Conservation (phyloP, 1,140 invertebrate species). For the Sesamia nonagrioides region DNA sequence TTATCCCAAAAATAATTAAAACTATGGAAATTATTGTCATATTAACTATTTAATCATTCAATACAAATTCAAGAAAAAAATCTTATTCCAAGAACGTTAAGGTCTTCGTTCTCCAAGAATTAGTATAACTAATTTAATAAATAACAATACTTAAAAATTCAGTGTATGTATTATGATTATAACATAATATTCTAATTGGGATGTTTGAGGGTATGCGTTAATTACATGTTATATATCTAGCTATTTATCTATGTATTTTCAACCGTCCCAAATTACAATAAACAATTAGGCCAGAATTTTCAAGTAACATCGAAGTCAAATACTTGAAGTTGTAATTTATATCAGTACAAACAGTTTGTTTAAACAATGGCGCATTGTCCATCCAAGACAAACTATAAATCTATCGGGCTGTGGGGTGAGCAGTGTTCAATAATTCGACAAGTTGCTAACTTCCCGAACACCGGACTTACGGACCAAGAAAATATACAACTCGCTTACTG, state of each 20-base stretch:
- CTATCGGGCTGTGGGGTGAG: slow-evolving; percentile 61
- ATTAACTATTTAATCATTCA: no score
- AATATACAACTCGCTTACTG: slow-evolving; percentile 77
- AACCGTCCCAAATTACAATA: not conserved
- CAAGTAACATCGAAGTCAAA: slow-evolving; percentile 57
- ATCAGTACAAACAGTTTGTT: slow-evolving; percentile 61
- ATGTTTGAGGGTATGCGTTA: no score
- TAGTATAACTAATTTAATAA: no score
- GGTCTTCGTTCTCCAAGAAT: no score
- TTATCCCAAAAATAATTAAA: no score
- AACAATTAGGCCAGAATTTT: slow-evolving; percentile 33
- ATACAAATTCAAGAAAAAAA: no score
- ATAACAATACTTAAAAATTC: no score
- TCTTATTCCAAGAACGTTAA: no score
- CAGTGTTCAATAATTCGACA: slow-evolving; percentile 79
- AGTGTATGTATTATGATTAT: no score
- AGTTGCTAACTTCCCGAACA: slow-evolving; percentile 77
- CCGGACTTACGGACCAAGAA: slow-evolving; percentile 85
- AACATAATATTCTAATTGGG: no score
- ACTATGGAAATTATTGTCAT: no score
- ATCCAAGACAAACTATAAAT: slow-evolving; percentile 84
- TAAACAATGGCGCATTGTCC: slow-evolving; percentile 67
- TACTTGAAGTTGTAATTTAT: slow-evolving; percentile 59
- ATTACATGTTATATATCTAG: no score
- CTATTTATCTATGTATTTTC: not conserved